phyloP scores from a whole-genome alignment of 2,113 vertebrate genomes.

The Zosterops hypoxanthus region DNA sequence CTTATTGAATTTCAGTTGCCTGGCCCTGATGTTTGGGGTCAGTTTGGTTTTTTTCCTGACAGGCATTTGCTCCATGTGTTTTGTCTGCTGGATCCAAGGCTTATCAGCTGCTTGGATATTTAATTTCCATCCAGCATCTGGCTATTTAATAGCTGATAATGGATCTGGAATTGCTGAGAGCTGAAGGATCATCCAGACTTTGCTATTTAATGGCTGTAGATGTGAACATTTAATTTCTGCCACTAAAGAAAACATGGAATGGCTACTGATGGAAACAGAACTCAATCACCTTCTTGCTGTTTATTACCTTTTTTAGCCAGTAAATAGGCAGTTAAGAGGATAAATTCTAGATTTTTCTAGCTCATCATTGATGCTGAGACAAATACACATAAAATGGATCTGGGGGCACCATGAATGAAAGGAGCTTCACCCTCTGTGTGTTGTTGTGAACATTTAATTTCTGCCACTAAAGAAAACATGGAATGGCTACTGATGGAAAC shows the following conservation, averaged over 20 bases:
- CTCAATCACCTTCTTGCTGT: neutral
- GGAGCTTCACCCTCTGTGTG: neutral
- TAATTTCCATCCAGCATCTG: neutral
- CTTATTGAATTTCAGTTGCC: neutral
- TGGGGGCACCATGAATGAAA: no score
- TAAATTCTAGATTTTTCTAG: no score
- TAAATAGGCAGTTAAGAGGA: neutral
- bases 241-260: neutral
- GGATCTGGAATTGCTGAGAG: neutral
- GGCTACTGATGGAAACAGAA: neutral
- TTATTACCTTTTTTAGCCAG: neutral
- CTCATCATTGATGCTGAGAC: no score
- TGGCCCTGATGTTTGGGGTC: neutral
- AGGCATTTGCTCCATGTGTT: neutral
- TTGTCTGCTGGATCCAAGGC: neutral
- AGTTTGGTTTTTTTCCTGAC: neutral
- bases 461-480: no score
- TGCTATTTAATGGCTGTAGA: neutral
- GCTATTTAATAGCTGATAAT: neutral
- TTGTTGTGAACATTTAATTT: neutral
- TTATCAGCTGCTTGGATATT: slow-evolving; percentile 20
- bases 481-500: no score
- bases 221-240: neutral
- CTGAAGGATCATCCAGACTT: neutral
- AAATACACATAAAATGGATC: no score